Evolutionary conservation across 2,113 vertebrate genomes (phyloP), one percentile per base, ranked within the genome.

Genomic region (Carlito syrichta): DNA sequence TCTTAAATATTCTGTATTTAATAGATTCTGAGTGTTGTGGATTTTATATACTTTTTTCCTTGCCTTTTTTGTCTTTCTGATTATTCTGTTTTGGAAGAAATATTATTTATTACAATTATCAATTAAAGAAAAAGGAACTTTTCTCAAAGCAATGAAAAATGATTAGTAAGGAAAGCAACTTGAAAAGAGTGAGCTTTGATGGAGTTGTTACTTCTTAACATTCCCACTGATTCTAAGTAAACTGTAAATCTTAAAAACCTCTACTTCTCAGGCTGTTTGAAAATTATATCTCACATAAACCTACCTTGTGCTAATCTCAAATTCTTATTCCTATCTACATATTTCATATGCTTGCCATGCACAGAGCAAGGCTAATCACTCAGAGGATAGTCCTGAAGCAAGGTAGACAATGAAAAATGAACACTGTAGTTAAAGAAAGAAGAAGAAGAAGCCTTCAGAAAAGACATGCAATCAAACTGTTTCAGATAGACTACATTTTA

Each of bases 381-480:
- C 54, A 92, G 32, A 82, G 45, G 43, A 79, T 23, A 79, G 38
- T 38, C 27, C 43, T 84, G 0, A 11, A 88, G 20, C 3, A 2
- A 71, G 16, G 40, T 68, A 93, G 35, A 73, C 73, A 95, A 91
- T 77, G 68, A 96, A 56, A 83, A 93, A 85, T 86, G 60, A 88
- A 82, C n/a, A 32, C 50, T 48, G 1, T 79, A 66, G 76, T 83
- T 83, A 76, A 77, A 76, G 40, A 76, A 82, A 92, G 87, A 50
- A 50, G 9, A 77, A 68, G 87, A 68, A 92, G 27, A 60, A 66
- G 19, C 2, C 52, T 93, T 95, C 66, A 52, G 50, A 87, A 95
- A 96, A 93, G n/a, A 50, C 50, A 81, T 38, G 5, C 40, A 91
- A 86, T 86, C 60, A 95, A 97, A 96, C 48, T 82, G 95, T 84